Percentiles rank a stretch among this genome's conserved stretches.
Conservation (phyloP, 2,113 vertebrate genomes). For the Mystacornis crossleyi region DNA sequence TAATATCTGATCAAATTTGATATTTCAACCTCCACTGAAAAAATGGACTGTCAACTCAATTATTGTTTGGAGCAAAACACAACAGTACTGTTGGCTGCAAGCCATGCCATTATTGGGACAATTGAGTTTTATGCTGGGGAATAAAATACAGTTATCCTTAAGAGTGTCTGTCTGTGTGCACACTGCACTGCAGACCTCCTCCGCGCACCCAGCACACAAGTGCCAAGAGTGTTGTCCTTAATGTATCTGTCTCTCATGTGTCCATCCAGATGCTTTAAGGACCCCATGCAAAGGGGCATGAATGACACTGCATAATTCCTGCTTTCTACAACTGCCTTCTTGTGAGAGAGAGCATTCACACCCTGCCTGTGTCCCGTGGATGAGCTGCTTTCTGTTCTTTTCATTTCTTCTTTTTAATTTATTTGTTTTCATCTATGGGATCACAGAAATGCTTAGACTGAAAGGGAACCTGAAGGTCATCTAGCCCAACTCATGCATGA, state of each 20-base stretch:
- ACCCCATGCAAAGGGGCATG: neutral
- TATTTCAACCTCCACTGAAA: constrained; percentile 44
- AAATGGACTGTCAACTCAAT: constrained; percentile 61
- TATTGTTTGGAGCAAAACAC: constrained; percentile 20
- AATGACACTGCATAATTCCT: neutral
- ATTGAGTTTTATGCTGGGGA: constrained; percentile 54
- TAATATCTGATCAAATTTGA: constrained; percentile 50
- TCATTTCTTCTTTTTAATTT: neutral
- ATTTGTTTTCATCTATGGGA: neutral
- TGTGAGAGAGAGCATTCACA: neutral
- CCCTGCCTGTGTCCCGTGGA: neutral
- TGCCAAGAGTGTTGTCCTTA: neutral
- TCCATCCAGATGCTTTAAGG: neutral
- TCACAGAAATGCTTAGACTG: neutral
- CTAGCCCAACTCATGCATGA: neutral
- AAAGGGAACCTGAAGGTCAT: neutral
- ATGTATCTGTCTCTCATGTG: neutral
- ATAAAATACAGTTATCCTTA: constrained; percentile 11
- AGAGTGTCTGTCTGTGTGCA: neutral
- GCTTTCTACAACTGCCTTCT: neutral
- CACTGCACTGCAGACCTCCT: neutral
- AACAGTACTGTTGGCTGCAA: constrained; percentile 42
- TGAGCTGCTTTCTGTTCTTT: neutral
- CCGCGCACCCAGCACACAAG: neutral
- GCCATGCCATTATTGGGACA: constrained; percentile 30